Evolutionary conservation across 2,888 invertebrate genomes (phyloP).

Genomic region (Gymnocheta viridis): DNA sequence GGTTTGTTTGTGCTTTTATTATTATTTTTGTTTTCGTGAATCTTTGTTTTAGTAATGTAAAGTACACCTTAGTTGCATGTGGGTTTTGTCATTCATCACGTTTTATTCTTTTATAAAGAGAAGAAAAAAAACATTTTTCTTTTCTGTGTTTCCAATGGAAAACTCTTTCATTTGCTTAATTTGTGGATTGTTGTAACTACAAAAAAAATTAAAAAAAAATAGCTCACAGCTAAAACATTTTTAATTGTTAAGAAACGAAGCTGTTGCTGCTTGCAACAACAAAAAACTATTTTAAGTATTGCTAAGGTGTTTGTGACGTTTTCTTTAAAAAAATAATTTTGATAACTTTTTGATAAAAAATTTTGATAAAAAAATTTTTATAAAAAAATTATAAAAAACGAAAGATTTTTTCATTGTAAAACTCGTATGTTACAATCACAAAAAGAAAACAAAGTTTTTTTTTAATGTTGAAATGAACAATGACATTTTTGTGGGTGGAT

Average conservation of each 20-base stretch:
- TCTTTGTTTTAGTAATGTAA: conserved; percentile 40
- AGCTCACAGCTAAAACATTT: conserved; percentile 41
- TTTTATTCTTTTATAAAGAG: conserved; percentile 29
- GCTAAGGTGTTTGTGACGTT: conserved; percentile 59
- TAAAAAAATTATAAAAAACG: conserved; percentile 12
- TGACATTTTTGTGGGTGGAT: conserved; percentile 56
- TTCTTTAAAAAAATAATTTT: conserved; percentile 36
- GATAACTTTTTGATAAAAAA: no score
- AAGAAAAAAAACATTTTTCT: conserved; percentile 9
- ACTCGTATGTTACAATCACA: background rate
- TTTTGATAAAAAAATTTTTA: no score
- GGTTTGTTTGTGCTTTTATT: background rate
- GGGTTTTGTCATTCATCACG: conserved; percentile 70
- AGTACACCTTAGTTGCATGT: conserved; percentile 62
- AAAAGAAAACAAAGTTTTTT: background rate
- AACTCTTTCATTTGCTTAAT: conserved; percentile 49
- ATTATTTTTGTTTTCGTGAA: background rate
- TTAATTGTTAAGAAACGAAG: conserved; percentile 57
- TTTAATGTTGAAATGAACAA: conserved; percentile 33
- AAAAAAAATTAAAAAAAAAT: conserved; percentile 10
- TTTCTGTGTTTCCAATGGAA: conserved; percentile 25
- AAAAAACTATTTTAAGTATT: background rate
- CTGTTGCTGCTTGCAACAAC: conserved; percentile 19
- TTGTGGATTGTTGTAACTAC: conserved; percentile 25
- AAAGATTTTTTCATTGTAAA: background rate